Evolutionary conservation across 23 tunicate species (phyloP), one percentile per base, ranked within the genome.

Genomic region (Corella eumyota): DNA sequence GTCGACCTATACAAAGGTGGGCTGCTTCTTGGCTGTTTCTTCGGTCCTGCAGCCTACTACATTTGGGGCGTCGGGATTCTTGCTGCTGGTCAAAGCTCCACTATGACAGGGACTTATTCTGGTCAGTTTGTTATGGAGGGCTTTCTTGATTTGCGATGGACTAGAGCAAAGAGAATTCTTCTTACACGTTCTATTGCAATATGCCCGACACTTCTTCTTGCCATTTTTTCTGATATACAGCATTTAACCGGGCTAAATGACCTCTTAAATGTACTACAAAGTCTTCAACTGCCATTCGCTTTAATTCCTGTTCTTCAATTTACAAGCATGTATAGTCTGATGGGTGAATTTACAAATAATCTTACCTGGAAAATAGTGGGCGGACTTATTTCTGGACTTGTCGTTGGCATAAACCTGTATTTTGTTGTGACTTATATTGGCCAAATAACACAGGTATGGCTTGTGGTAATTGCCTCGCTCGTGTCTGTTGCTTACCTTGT

Each of bases 61-160:
- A 81, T 90, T n/a, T 90, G 97, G 97, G 97, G 90, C 1, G 57
- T 90, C 24, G 97, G 97, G 20, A 90, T 90, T 30, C 54, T 90
- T 19, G 97, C 97, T 26, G 97, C 97, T 49, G 97, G 97, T 11
- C 97, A 90, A 50, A 79, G 90, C 47, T 90, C 97, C 19, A 90
- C 97, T 20, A 90, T 90, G 97, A 90, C 97, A 0, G 97, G 97
- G 1, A 90, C 90, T 23, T 79, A 79, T 63, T 74, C 90, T 63
- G 97, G 97, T 0, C 97, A 90, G 65, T 90, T 90, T 74, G 97
- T 79, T 2, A 90, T 90, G 97, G 97, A 90, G 59, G 97, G 97
- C 17, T 90, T 90, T 68, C 50, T 90, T 30, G 77, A 90, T 62
- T 55, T 90, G 35, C 71, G 90, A 19, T 90, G 97, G 97, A 74